phyloP scores from a whole-genome alignment of 2,888 invertebrate species.

The Drosophila incognita region DNA sequence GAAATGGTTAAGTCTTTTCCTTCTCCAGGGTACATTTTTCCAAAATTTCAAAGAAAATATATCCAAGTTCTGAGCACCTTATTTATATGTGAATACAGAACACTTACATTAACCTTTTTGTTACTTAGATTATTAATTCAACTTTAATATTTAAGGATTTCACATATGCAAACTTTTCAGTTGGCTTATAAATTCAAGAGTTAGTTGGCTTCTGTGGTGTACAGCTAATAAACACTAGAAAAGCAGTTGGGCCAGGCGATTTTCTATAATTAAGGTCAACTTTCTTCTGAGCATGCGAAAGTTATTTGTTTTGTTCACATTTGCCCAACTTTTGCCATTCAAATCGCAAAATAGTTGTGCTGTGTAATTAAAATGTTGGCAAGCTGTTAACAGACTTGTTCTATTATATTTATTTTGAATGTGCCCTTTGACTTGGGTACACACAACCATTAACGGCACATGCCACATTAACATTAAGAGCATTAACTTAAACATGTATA shows the following conservation, averaged over 20 bases:
- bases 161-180: background rate
- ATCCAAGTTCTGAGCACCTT: fast-evolving
- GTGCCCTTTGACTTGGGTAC: background rate
- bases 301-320: background rate
- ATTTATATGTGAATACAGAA: background rate
- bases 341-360: background rate
- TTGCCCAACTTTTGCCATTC: background rate
- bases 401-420: background rate
- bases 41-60: background rate
- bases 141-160: background rate
- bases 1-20: too few relatives aligned
- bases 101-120: background rate
- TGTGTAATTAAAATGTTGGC: background rate
- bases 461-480: constrained; percentile 4
- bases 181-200: background rate
- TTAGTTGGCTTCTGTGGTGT: background rate
- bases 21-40: background rate
- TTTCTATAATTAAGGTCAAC: background rate
- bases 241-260: background rate
- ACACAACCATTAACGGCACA: background rate
- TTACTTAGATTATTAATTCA: background rate
- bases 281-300: background rate
- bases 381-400: constrained; percentile 1
- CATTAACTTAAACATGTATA: constrained; percentile 1
- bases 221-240: background rate